phyloP scores from a whole-genome alignment of 2,888 invertebrate species.

The Prenolepis imparis region DNA sequence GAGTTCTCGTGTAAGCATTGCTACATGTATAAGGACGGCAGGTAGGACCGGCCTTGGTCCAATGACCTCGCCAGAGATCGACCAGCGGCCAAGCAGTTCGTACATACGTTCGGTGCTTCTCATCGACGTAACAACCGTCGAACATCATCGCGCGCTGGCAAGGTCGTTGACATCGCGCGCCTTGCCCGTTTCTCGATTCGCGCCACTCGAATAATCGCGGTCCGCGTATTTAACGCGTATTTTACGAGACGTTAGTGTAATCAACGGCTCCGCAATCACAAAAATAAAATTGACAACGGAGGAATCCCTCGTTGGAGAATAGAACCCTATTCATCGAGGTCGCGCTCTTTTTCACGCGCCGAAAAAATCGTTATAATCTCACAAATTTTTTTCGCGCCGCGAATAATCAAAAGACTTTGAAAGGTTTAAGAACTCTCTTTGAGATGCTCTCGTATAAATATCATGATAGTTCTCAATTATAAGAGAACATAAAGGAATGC shows the following conservation, averaged over 20 bases:
- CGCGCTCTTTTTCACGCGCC: background rate
- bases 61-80: constrained; percentile 79
- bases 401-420: background rate
- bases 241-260: constrained; percentile 19
- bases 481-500: background rate
- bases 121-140: constrained; percentile 52
- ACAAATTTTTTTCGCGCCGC: constrained; percentile 14
- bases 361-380: background rate
- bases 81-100: constrained; percentile 57
- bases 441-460: background rate
- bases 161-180: constrained; percentile 65
- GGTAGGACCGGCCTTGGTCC: constrained; percentile 83
- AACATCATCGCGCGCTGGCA: constrained; percentile 46
- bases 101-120: constrained; percentile 46
- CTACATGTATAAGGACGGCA: constrained; percentile 65
- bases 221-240: constrained; percentile 48
- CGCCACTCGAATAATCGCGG: constrained; percentile 59
- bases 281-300: background rate
- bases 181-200: constrained; percentile 53
- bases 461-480: background rate
- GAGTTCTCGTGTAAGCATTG: constrained; percentile 47
- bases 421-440: background rate
- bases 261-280: constrained; percentile 14
- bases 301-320: background rate
- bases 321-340: background rate